Conservation (phyloP, 2,113 vertebrate genomes). For the Laticauda colubrina region DNA sequence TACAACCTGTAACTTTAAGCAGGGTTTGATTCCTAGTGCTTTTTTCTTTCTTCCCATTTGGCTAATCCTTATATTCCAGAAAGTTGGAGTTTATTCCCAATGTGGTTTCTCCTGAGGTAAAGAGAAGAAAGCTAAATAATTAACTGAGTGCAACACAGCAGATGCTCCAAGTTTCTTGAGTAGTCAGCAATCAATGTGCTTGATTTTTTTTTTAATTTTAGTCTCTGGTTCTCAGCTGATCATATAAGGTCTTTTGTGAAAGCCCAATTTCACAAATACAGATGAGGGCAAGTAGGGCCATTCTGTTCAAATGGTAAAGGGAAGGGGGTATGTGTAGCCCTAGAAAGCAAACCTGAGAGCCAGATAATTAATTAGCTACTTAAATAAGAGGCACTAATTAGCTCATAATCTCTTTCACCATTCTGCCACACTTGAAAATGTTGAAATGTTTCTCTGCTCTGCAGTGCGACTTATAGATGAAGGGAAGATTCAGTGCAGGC, state of each 20-base stretch:
- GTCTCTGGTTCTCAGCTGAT: constrained; percentile 8
- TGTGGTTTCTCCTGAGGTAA: background rate
- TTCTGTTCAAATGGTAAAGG: background rate
- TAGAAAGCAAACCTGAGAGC: too few relatives aligned
- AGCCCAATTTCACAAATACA: background rate
- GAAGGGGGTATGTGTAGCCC: too few relatives aligned
- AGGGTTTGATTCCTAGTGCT: background rate
- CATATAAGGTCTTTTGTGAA: background rate
- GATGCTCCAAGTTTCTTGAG: constrained; percentile 5
- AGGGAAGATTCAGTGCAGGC: background rate
- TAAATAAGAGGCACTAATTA: constrained; percentile 5
- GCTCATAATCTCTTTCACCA: background rate
- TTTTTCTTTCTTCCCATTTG: background rate
- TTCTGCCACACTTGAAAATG: background rate
- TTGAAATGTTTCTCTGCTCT: background rate
- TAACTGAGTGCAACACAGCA: constrained; percentile 9
- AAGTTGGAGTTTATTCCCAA: background rate
- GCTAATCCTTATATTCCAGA: background rate
- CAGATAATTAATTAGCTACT: background rate
- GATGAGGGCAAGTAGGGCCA: background rate
- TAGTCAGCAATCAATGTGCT: background rate
- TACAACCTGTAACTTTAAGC: background rate
- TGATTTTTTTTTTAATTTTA: background rate
- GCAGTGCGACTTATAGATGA: background rate
- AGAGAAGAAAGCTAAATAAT: background rate